A percentile compares a stretch with the other conserved stretches of the same genome.
Conservation (phyloP, 2,113 vertebrate species). For the Elgaria multicarinata region DNA sequence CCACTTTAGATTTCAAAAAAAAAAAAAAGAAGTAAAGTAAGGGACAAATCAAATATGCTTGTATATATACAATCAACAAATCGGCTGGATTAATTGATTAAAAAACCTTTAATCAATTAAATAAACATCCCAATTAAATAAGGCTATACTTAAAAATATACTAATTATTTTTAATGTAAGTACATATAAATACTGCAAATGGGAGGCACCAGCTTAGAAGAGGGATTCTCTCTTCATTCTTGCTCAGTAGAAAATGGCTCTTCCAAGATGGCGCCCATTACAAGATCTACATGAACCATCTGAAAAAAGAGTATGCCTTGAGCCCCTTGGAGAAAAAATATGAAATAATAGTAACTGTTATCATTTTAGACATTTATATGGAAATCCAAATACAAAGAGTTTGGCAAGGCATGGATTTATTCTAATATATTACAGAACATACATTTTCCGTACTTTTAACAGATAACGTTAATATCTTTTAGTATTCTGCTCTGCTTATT, state of each 20-base stretch:
- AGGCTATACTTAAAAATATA: background rate
- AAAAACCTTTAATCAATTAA: background rate
- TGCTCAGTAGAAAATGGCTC: background rate
- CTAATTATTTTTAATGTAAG: background rate
- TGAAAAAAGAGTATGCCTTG: background rate
- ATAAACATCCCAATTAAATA: background rate
- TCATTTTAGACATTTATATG: background rate
- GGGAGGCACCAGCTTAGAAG: background rate
- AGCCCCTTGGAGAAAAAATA: background rate
- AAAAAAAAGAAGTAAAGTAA: background rate
- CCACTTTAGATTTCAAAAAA: background rate
- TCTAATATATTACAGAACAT: background rate
- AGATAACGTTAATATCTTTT: accelerated
- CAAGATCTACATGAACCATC: background rate
- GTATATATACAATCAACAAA: background rate
- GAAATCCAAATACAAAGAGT: background rate
- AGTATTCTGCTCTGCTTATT: accelerated
- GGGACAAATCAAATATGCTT: background rate
- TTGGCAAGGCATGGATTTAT: background rate
- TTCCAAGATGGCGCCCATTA: background rate
- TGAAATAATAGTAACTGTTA: background rate
- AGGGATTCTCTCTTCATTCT: background rate
- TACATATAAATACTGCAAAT: background rate
- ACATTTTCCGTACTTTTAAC: background rate
- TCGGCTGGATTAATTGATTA: background rate